Conservation (phyloP, 2,888 invertebrate species). For the Prosopocoilus inquinatus region DNA sequence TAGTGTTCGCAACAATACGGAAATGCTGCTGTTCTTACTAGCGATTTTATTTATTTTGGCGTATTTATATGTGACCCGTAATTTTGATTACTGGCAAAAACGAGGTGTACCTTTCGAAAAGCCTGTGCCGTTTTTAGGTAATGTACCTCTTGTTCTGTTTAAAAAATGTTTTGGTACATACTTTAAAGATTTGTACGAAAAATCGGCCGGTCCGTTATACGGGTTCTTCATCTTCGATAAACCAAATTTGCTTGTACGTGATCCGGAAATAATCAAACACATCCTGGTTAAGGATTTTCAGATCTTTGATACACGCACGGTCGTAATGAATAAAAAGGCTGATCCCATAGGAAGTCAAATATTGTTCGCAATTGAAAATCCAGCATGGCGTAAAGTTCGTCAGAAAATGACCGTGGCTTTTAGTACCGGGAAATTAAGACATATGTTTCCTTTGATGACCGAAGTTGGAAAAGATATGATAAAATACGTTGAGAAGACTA, state of each 20-base stretch:
- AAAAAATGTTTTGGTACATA: conserved; percentile 39
- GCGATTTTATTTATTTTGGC: too few relatives aligned
- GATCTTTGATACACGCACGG: conserved; percentile 51
- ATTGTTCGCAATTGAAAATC: conserved; percentile 51
- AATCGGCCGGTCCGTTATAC: conserved; percentile 39
- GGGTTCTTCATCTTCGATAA: conserved; percentile 54
- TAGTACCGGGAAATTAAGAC: conserved; percentile 56
- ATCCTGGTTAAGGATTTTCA: conserved; percentile 53
- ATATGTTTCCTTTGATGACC: too few relatives aligned
- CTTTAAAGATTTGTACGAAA: conserved; percentile 36
- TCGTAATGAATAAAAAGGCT: conserved; percentile 45
- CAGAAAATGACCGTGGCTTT: conserved; percentile 56
- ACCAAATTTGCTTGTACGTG: conserved; percentile 52
- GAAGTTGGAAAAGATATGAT: too few relatives aligned
- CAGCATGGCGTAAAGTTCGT: conserved; percentile 55
- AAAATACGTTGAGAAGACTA: conserved; percentile 3
- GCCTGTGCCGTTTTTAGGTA: conserved; percentile 49
- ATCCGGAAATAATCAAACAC: too few relatives aligned
- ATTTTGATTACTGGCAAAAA: too few relatives aligned
- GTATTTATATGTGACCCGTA: too few relatives aligned
- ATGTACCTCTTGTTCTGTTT: conserved; percentile 43
- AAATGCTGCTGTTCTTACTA: too few relatives aligned
- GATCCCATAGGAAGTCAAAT: conserved; percentile 49
- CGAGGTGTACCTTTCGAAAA: conserved; percentile 44
- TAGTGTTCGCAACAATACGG: too few relatives aligned